Conservation (phyloP, 2,113 vertebrate genomes). For the Lampris incognitus region DNA sequence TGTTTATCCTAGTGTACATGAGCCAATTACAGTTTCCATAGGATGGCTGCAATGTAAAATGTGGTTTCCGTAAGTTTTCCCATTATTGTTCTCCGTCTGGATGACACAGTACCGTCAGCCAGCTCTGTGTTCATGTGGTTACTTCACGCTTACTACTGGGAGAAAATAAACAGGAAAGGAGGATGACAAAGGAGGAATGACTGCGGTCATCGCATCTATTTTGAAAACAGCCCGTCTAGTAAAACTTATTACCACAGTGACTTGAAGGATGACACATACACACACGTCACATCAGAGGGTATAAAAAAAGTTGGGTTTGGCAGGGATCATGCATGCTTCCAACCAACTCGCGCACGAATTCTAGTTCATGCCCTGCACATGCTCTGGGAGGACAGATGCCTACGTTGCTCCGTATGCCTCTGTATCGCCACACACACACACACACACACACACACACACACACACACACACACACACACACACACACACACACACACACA, state of each 20-base stretch:
- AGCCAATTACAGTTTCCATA: too few relatives aligned
- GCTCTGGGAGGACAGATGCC: constrained; percentile 4
- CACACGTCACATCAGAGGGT: neutral
- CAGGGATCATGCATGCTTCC: constrained; percentile 6
- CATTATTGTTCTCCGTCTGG: neutral
- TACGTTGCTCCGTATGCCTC: neutral
- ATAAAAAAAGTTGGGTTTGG: neutral
- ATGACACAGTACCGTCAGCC: neutral
- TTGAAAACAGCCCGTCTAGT: constrained; percentile 25
- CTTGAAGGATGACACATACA: constrained; percentile 7
- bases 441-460: constrained; percentile 11
- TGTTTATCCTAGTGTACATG: too few relatives aligned
- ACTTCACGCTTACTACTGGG: constrained; percentile 21
- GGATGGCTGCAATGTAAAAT: neutral
- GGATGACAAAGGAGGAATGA: neutral
- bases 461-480: constrained; percentile 7
- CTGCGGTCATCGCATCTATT: neutral
- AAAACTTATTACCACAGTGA: constrained; percentile 32
- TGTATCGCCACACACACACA: neutral
- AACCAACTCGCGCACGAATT: constrained; percentile 26
- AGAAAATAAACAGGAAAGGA: neutral
- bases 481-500: constrained; percentile 6
- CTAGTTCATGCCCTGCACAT: constrained; percentile 7
- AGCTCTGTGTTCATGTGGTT: constrained; percentile 26
- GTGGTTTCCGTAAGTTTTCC: neutral